phyloP scores from a whole-genome alignment of 2,888 invertebrate species.

The Ochropleura leucogaster region DNA sequence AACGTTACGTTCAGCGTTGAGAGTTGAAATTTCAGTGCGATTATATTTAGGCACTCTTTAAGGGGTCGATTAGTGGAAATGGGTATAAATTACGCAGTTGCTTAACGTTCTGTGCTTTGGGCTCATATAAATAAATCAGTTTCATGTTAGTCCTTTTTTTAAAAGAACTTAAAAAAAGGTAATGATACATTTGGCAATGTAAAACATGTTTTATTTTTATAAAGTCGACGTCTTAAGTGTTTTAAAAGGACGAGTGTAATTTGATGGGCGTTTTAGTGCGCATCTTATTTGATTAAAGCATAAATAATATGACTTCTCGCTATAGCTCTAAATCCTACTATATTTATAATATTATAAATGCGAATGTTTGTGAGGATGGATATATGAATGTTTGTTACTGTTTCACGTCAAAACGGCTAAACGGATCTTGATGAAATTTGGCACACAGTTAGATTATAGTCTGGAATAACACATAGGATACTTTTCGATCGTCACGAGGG shows the following conservation, averaged over 20 bases:
- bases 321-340: neutral
- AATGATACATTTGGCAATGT: constrained; percentile 23
- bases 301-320: neutral
- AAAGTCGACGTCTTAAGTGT: constrained; percentile 37
- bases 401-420: too few species aligned
- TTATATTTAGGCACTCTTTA: neutral
- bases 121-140: constrained; percentile 30
- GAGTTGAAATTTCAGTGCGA: neutral
- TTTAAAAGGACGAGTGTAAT: constrained; percentile 20
- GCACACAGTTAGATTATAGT: too few species aligned
- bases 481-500: too few species aligned
- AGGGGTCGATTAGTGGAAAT: neutral
- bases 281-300: neutral
- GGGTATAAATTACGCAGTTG: constrained; percentile 20
- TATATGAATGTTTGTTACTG: too few species aligned
- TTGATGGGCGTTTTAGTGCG: neutral
- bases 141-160: constrained; percentile 13
- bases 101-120: neutral
- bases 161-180: constrained; percentile 23
- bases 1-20: neutral
- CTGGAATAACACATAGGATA: too few species aligned
- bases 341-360: too few species aligned
- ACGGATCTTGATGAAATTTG: too few species aligned
- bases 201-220: constrained; percentile 5
- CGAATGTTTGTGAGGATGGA: too few species aligned